Percentiles rank a stretch among this genome's conserved stretches.
phyloP scores from a whole-genome alignment of 1,140 invertebrate species.

The Acromyrmex charruanus region DNA sequence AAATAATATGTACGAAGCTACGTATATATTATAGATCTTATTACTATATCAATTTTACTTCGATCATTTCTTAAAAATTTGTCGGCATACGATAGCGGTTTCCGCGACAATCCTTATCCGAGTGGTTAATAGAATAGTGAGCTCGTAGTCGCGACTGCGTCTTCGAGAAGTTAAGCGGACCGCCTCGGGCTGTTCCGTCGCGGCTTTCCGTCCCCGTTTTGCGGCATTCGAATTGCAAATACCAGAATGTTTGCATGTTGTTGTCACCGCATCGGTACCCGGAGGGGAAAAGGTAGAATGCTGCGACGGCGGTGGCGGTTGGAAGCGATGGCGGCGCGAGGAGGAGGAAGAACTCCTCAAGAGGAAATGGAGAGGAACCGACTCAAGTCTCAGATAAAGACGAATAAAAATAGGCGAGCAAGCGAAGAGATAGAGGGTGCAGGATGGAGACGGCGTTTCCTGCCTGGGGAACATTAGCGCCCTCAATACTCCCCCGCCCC shows the following conservation, averaged over 20 bases:
- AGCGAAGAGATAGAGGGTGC: constrained; percentile 80
- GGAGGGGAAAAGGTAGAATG: constrained; percentile 72
- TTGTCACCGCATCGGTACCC: constrained; percentile 84
- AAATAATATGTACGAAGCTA: background rate
- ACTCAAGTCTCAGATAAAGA: constrained; percentile 78
- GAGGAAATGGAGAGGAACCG: constrained; percentile 78
- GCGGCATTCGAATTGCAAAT: constrained; percentile 87
- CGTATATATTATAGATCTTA: background rate
- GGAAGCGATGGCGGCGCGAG: constrained; percentile 24
- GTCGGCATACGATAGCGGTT: constrained; percentile 46
- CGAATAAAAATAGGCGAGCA: constrained; percentile 85
- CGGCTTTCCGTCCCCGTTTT: constrained; percentile 78
- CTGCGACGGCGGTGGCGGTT: constrained; percentile 42
- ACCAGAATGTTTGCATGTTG: constrained; percentile 87
- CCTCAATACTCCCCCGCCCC: constrained; percentile 83
- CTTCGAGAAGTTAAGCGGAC: constrained; percentile 62
- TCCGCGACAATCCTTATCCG: constrained; percentile 65
- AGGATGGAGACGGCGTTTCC: constrained; percentile 86
- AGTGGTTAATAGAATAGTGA: constrained; percentile 74
- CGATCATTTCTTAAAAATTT: constrained; percentile 45
- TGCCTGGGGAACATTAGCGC: constrained; percentile 85
- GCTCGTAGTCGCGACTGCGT: constrained; percentile 45
- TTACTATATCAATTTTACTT: background rate
- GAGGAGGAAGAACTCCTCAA: constrained; percentile 73
- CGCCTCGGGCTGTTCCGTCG: constrained; percentile 68